phyloP scores from a whole-genome alignment of 2,888 invertebrate genomes.

The Drepanosiphum platanoidis region DNA sequence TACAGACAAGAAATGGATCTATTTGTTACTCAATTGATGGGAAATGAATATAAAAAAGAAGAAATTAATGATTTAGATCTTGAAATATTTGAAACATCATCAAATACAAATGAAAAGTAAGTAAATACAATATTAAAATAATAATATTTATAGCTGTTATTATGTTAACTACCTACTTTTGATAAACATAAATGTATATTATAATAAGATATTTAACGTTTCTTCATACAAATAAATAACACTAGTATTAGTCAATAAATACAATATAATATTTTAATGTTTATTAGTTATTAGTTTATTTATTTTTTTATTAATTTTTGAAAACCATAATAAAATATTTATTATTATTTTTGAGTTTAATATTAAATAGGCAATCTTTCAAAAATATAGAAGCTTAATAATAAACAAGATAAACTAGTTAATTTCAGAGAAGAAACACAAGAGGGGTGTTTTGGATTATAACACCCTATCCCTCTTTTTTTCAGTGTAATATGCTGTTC shows the following conservation, averaged over 20 bases:
- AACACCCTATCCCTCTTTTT: too few species aligned
- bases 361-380: background rate
- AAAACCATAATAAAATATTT: too few species aligned
- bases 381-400: background rate
- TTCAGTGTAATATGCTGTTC: too few species aligned
- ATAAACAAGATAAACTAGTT: background rate
- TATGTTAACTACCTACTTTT: background rate
- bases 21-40: slow-evolving; percentile 64
- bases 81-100: slow-evolving; percentile 39
- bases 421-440: too few species aligned
- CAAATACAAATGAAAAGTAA: slow-evolving; percentile 35
- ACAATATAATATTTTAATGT: background rate
- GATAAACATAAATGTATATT: background rate
- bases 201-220: background rate
- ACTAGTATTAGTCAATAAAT: background rate
- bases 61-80: slow-evolving; percentile 45
- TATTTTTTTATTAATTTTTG: too few species aligned
- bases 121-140: background rate
- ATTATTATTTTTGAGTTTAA: background rate
- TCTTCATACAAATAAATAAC: background rate
- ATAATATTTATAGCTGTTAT: background rate
- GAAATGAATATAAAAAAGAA: slow-evolving; percentile 45
- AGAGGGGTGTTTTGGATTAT: too few species aligned
- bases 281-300: too few species aligned
- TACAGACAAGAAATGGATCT: slow-evolving; percentile 64